phyloP scores from a whole-genome alignment of 2,888 invertebrate species.

The Lumbricus terrestris region DNA sequence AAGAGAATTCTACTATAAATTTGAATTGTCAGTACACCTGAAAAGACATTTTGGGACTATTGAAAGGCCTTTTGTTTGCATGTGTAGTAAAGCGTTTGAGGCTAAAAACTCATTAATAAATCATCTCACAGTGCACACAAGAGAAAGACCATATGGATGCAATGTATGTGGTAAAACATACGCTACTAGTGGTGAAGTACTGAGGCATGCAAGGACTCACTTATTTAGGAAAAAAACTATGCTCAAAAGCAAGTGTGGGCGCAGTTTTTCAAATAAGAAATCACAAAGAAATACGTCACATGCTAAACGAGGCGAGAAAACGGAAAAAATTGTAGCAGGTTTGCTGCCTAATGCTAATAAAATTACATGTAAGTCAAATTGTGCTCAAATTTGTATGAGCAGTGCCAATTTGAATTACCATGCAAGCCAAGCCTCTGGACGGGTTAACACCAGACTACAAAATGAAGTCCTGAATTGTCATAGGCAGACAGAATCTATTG shows the following conservation, averaged over 20 bases:
- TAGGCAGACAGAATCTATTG: background rate
- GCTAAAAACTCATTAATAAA: background rate
- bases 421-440: background rate
- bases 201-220: background rate
- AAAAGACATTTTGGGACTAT: background rate
- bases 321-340: background rate
- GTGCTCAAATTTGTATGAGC: background rate
- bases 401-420: background rate
- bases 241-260: background rate
- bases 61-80: background rate
- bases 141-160: background rate
- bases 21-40: background rate
- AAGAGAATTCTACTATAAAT: background rate
- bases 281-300: background rate
- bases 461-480: background rate
- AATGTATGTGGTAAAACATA: background rate
- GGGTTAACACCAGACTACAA: background rate
- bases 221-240: background rate
- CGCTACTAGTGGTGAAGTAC: background rate
- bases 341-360: background rate
- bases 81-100: background rate
- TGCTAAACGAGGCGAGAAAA: background rate
- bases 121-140: background rate
- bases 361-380: background rate
- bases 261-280: background rate